Base-by-base conservation (phyloP, 2,113 vertebrate species). In the Dinomys branickii region DNA sequence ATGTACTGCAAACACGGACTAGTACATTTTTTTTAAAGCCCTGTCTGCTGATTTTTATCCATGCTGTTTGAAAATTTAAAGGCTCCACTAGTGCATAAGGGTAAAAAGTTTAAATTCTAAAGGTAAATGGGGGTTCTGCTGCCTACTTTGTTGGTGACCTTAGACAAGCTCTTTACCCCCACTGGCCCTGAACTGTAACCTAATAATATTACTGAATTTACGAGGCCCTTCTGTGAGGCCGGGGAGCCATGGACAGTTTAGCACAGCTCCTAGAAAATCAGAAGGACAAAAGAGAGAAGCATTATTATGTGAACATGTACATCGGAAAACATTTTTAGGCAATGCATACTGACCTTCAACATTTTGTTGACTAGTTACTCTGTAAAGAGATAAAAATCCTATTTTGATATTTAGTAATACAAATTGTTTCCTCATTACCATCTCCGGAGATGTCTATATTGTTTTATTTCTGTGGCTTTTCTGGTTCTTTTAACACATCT, bases 361-460 rank as follows among this genome's bases (percentile, higher is more conserved):
- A 73, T 82, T 97, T 93, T 90, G 24, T 87, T 96, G 52, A 88
- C 41, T 30, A 61, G 78, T 50, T 82, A 38, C 26, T 81, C 80
- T 90, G 7, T 88, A 65, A 92, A 92, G 54, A 80, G 59, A 17
- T 83, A 90, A 90, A 97, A 94, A 89, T 93, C 85, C 33, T 22
- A 7, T 82, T 96, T 95, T 19, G 47, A 19, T 54, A 19, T 35
- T 33, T 54, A 61, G 13, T 71, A 73, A 96, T 92, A 90, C 2
- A 58, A 90, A 54, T 71, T 88, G 33, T 28, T 75, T 81, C 41
- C 59, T 80, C 80, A 58, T 84, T 84, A 78, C 28, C 33, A 19
- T 85, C 83, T 54, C 4, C 28, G 75, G 84, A 63, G 3, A 28
- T 47, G 95, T 96, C 35, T 77, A 19, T 77, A 52, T 85, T 89